These are phyloP conservation scores for Eupithecia abbreviata DNA, from an alignment of 2,888 invertebrate genomes.

Conservation along the genomic window DNA sequence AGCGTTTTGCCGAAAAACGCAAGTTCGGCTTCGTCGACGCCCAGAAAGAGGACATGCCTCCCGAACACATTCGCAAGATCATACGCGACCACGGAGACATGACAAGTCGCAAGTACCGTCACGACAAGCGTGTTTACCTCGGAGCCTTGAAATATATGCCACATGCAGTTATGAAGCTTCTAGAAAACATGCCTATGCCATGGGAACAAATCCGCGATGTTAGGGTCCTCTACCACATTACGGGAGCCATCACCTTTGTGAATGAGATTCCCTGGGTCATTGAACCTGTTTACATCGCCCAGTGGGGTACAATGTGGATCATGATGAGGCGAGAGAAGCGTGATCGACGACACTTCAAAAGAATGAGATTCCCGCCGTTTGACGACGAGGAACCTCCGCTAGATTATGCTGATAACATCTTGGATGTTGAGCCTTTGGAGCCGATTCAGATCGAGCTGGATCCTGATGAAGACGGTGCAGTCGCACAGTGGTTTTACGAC, in stretches of 20 bases:
- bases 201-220: constrained; percentile 99
- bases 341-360: constrained; percentile 98
- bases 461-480: constrained; percentile 94
- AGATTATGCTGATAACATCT: constrained; percentile 99
- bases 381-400: constrained; percentile 99
- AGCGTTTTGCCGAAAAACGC: constrained; percentile 98
- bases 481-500: constrained; percentile 99
- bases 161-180: constrained; percentile 98
- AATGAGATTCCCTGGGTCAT: constrained; percentile 99
- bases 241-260: constrained; percentile 99
- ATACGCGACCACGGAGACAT: constrained; percentile 99
- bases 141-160: constrained; percentile 99
- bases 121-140: constrained; percentile 99
- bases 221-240: constrained; percentile 98
- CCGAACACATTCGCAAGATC: constrained; percentile 99
- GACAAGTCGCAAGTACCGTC: constrained; percentile 99
- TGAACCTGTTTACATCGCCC: constrained; percentile 99
- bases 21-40: constrained; percentile 99
- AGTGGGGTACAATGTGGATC: constrained; percentile 99
- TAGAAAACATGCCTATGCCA: constrained; percentile 99
- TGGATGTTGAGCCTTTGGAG: constrained; percentile 99
- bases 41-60: constrained; percentile 99
- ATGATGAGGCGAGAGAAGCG: constrained; percentile 99
- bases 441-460: constrained; percentile 99
- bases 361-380: constrained; percentile 99